A percentile compares a stretch with the other conserved stretches of the same genome.
Conservation (phyloP, 2,888 invertebrate species). For the Priocnemis perturbator region DNA sequence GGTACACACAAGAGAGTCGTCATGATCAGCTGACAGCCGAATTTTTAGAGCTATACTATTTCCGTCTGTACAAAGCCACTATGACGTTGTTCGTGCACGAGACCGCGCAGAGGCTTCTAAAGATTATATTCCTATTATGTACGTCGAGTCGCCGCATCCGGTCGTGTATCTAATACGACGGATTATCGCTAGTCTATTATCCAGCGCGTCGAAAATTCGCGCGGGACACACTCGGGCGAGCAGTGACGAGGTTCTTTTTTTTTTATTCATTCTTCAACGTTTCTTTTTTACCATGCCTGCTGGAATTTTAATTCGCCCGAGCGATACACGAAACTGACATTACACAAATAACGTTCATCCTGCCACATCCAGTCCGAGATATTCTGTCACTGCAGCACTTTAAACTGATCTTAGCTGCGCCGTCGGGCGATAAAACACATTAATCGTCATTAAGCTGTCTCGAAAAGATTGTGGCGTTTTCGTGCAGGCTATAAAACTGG, state of each 20-base stretch:
- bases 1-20: conserved; percentile 38
- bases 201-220: not conserved
- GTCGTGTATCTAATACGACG: too few relatives aligned
- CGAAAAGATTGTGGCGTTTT: too few relatives aligned
- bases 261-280: not conserved
- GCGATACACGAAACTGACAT: not conserved
- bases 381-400: too few relatives aligned
- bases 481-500: too few relatives aligned
- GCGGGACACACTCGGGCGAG: too few relatives aligned
- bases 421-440: too few relatives aligned
- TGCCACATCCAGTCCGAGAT: too few relatives aligned
- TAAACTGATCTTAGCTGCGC: too few relatives aligned
- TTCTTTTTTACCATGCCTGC: not conserved
- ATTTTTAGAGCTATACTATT: conserved; percentile 38
- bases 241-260: conserved; percentile 8
- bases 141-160: too few relatives aligned
- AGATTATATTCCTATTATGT: too few relatives aligned
- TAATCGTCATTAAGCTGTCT: too few relatives aligned
- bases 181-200: conserved; percentile 1
- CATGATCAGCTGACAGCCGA: conserved; percentile 53
- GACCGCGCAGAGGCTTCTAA: not conserved
- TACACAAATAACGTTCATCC: not conserved
- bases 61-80: not conserved
- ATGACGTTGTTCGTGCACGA: not conserved
- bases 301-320: not conserved